Evolutionary conservation across 2,797 vertebrate species (phyloP), one percentile per base, ranked within the genome.

Genomic region (Philypnodon macrostomus): DNA sequence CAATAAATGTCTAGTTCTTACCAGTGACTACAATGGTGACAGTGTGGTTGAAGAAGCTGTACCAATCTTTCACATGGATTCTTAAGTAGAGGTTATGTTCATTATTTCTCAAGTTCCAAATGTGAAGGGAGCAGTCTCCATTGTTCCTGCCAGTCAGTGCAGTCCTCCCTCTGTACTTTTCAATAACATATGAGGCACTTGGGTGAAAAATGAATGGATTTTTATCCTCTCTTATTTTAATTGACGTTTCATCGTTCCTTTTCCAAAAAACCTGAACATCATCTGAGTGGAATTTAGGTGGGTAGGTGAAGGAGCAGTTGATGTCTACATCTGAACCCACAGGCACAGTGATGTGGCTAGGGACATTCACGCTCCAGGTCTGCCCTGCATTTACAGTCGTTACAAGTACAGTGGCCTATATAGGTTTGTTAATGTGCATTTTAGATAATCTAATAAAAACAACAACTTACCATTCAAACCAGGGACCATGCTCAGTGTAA

Each of bases 321-420:
- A 86, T 65, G 23, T 0, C 58, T 24, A 73, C 16, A 0, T 19
- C 0, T 17, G 38, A 16, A 12, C 27, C 53, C 1, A 0, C 0
- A 6, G 0, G 0, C 8, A 0, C 6, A 4, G 0, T 0, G 24
- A 45, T 26, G 0, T 0, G 0, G 1, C 0, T 1, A 0, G 0
- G 0, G 2, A 81, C 48, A 0, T 0, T 1, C 10, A 81, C 1
- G 0, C 0, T 1, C 82, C 80, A 85, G 0, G 0, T 0, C 4
- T 30, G 0, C 52, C 35, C 79, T 83, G 59, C 26, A 7, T 30
- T 10, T 15, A 6, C 0, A 24, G 5, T 14, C 4, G 4, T 23
- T 13, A 14, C n/a, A n/a, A n/a, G n/a, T n/a, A n/a, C n/a, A n/a
- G n/a, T n/a, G n/a, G n/a, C n/a, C n/a, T n/a, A 14, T 1, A 19